Evolutionary conservation across 2,888 invertebrate species (phyloP).

Genomic region (Ectemnius lituratus): DNA sequence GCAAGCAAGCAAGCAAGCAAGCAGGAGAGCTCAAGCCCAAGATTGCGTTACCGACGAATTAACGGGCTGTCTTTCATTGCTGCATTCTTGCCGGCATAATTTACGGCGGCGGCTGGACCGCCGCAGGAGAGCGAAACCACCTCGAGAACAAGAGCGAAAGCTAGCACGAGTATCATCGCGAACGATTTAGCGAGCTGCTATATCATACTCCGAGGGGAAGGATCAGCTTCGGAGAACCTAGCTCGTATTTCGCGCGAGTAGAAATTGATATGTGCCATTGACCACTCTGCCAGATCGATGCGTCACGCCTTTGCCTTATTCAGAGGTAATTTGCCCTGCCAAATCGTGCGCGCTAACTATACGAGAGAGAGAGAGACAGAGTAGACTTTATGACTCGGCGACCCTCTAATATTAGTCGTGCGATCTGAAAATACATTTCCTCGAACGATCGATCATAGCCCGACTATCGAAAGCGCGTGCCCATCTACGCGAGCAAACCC

Average conservation of each 20-base stretch:
- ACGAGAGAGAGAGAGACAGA: too few species aligned
- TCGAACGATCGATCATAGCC: constrained; percentile 18
- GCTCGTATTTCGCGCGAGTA: too few species aligned
- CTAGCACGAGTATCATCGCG: too few species aligned
- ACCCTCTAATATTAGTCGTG: background rate
- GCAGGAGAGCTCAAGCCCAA: too few species aligned
- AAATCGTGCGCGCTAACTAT: constrained; percentile 4
- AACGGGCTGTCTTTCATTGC: too few species aligned
- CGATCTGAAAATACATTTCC: constrained; percentile 17
- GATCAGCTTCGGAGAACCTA: too few species aligned
- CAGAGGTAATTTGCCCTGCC: constrained; percentile 15
- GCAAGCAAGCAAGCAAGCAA: too few species aligned
- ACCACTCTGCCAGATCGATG: constrained; percentile 8
- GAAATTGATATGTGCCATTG: constrained; percentile 1
- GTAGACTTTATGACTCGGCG: background rate
- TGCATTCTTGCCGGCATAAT: too few species aligned
- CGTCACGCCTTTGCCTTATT: constrained; percentile 13
- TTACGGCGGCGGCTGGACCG: too few species aligned
- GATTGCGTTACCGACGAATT: constrained; percentile 1
- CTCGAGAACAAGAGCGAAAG: too few species aligned
- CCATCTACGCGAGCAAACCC: background rate
- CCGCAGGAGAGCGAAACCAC: too few species aligned
- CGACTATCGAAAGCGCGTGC: constrained; percentile 16
- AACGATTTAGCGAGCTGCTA: too few species aligned
- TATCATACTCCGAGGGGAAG: background rate